These are phyloP conservation scores for Elachura formosa DNA, from an alignment of 2,113 vertebrate species.

Conservation along the genomic window DNA sequence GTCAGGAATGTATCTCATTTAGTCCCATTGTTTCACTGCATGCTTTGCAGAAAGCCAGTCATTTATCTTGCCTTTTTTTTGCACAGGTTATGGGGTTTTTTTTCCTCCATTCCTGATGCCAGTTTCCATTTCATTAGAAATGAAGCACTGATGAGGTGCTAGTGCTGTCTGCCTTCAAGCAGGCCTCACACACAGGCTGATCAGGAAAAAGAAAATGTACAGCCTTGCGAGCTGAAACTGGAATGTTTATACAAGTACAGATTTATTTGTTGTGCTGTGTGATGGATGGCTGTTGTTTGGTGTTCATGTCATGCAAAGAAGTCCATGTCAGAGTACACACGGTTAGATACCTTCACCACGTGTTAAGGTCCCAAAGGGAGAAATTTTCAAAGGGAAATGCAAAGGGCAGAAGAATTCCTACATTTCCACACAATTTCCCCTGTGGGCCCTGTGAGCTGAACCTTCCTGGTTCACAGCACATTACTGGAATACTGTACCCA, in stretches of 20 bases:
- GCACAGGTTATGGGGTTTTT: background rate
- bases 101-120: background rate
- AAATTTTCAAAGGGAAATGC: background rate
- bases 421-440: background rate
- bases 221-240: background rate
- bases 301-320: background rate
- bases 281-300: background rate
- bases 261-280: background rate
- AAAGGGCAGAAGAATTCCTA: background rate
- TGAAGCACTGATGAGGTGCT: slow-evolving; percentile 18
- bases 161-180: background rate
- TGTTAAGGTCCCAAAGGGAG: background rate
- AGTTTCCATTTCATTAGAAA: slow-evolving; percentile 50
- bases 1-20: slow-evolving; percentile 72
- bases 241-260: background rate
- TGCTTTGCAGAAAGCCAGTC: slow-evolving; percentile 41
- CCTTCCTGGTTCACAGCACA: background rate
- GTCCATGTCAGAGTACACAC: background rate
- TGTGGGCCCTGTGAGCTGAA: background rate
- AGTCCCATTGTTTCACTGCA: slow-evolving; percentile 64
- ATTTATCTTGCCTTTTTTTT: slow-evolving; percentile 60
- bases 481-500: background rate
- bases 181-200: background rate
- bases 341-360: background rate
- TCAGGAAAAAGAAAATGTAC: background rate